phyloP scores from a whole-genome alignment of 2,113 vertebrate species.

The Chunga burmeisteri region DNA sequence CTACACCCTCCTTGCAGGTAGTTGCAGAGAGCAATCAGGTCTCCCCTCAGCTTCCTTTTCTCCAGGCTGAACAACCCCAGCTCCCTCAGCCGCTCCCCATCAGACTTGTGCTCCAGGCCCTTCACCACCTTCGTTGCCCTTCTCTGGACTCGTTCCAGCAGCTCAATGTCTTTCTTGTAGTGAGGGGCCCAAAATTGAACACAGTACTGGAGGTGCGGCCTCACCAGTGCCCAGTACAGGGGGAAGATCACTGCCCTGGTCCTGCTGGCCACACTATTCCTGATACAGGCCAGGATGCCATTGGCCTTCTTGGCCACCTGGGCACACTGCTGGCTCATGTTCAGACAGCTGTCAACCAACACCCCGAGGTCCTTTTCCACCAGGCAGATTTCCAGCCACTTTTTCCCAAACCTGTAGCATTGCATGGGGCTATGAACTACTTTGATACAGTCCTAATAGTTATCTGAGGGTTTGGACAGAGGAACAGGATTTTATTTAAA shows the following conservation, averaged over 20 bases:
- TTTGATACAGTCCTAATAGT: neutral
- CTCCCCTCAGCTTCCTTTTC: neutral
- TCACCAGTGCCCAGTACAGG: neutral
- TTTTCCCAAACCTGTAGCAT: too few relatives aligned
- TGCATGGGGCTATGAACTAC: neutral
- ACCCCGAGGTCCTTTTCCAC: neutral
- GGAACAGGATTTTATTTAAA: neutral
- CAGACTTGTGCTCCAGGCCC: neutral
- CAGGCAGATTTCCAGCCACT: neutral
- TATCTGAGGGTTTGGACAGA: neutral
- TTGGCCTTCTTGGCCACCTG: neutral
- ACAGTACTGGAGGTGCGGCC: neutral
- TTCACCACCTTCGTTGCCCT: neutral
- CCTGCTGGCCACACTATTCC: neutral
- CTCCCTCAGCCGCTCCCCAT: neutral
- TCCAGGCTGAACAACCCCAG: neutral
- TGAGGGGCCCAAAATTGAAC: neutral
- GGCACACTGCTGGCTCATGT: too few relatives aligned
- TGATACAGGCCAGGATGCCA: neutral
- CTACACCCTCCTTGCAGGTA: too few relatives aligned
- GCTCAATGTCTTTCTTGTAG: neutral
- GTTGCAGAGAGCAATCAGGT: too few relatives aligned
- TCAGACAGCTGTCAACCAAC: neutral
- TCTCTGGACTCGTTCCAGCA: neutral
- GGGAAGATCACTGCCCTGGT: fast-evolving